A percentile compares a stretch with the other conserved stretches of the same genome.
Evolutionary conservation across 2,888 invertebrate genomes (phyloP).

Genomic region (Coleophora flavipennella): DNA sequence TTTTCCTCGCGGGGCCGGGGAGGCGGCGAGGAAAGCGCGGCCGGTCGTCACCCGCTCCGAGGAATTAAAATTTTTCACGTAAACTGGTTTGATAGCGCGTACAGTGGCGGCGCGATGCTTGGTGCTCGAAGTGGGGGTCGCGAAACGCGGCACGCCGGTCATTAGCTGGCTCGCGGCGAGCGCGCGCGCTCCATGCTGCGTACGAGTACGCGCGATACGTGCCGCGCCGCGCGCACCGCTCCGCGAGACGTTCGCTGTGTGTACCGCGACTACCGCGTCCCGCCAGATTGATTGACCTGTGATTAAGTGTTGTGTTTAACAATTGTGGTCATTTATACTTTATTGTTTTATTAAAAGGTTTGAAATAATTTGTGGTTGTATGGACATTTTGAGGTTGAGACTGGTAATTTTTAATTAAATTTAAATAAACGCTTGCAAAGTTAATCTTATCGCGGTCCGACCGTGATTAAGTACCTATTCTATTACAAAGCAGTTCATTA

Average conservation of each 20-base stretch:
- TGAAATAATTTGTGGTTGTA: too few species aligned
- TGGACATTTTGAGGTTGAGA: too few species aligned
- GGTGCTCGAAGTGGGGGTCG: slow-evolving; percentile 26
- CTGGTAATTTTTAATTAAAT: too few species aligned
- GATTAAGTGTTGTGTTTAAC: slow-evolving; percentile 31
- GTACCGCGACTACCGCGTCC: slow-evolving; percentile 9
- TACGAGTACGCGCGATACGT: slow-evolving; percentile 30
- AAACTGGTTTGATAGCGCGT: slow-evolving; percentile 71
- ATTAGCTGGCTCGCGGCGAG: slow-evolving; percentile 59
- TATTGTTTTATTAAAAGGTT: background rate
- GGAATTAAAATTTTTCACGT: slow-evolving; percentile 70
- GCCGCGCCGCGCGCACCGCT: slow-evolving; percentile 6
- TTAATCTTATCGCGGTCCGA: too few species aligned
- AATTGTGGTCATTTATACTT: slow-evolving; percentile 8
- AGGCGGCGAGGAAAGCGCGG: slow-evolving; percentile 59
- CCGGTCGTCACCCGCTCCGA: slow-evolving; percentile 62
- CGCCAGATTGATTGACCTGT: slow-evolving; percentile 30
- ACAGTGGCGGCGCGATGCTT: slow-evolving; percentile 46
- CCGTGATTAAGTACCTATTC: too few species aligned
- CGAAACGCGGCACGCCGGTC: slow-evolving; percentile 65
- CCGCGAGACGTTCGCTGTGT: too few species aligned
- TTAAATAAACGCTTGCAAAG: too few species aligned
- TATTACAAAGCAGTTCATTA: slow-evolving; percentile 34
- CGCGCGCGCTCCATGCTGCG: slow-evolving; percentile 54
- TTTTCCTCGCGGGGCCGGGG: slow-evolving; percentile 50